Conservation (phyloP, 2,888 invertebrate genomes). For the Caradrina kadenii region DNA sequence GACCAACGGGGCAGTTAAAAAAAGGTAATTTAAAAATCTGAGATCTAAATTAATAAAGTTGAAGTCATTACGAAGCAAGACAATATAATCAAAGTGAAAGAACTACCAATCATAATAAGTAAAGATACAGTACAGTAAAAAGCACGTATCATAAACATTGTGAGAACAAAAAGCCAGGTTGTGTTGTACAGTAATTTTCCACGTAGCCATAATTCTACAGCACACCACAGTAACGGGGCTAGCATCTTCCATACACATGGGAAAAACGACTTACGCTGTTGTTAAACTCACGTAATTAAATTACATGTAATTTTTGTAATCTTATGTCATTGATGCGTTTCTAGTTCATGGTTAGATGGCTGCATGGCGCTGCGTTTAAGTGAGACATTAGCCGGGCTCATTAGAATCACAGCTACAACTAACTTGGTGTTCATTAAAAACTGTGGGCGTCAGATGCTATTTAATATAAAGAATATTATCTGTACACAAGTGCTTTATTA, state of each 20-base stretch:
- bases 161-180: conserved; percentile 63
- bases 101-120: conserved; percentile 43
- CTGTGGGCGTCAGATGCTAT: conserved; percentile 10
- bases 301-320: conserved; percentile 62
- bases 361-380: conserved; percentile 38
- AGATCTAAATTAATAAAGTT: conserved; percentile 5
- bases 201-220: conserved; percentile 63
- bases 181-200: conserved; percentile 64
- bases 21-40: background rate
- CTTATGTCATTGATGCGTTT: conserved; percentile 65
- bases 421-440: conserved; percentile 17
- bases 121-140: conserved; percentile 51
- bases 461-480: conserved; percentile 22
- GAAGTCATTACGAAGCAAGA: conserved; percentile 20
- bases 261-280: conserved; percentile 69
- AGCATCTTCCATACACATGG: conserved; percentile 81
- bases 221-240: conserved; percentile 79
- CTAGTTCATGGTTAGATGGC: conserved; percentile 59
- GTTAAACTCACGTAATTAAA: conserved; percentile 61
- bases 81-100: conserved; percentile 27
- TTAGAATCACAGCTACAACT: conserved; percentile 32
- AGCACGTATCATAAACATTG: conserved; percentile 58
- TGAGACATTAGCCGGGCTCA: conserved; percentile 44
- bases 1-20: too few species aligned
- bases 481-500: background rate